Percentiles rank a stretch among this genome's conserved stretches.
phyloP scores from a whole-genome alignment of 2,113 vertebrate genomes.

The Eretmochelys imbricata region DNA sequence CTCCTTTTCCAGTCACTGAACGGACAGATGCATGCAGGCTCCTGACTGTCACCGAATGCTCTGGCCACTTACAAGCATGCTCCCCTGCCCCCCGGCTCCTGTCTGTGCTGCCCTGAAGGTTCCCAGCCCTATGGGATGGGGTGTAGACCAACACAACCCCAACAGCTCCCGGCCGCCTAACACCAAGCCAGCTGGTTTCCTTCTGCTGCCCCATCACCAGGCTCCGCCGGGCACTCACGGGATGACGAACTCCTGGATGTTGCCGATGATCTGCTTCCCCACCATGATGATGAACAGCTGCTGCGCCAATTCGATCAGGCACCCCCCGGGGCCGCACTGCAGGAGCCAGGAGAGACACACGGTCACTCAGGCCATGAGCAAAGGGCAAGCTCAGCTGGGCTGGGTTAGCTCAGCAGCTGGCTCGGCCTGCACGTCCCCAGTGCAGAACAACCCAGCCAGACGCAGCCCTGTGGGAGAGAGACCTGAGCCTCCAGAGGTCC shows the following conservation, averaged over 20 bases:
- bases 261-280: conserved; percentile 85
- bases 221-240: conserved; percentile 69
- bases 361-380: neutral
- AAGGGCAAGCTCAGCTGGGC: neutral
- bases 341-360: neutral
- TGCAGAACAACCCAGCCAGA: neutral
- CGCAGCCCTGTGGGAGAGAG: neutral
- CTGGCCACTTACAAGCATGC: neutral
- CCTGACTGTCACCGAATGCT: neutral
- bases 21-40: neutral
- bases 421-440: neutral
- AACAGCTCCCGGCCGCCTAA: neutral
- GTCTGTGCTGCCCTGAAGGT: neutral
- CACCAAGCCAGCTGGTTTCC: too few species aligned
- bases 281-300: conserved; percentile 88
- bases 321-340: conserved; percentile 82
- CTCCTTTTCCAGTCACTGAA: neutral
- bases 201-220: neutral
- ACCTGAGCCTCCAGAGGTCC: neutral
- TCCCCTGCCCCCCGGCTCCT: neutral
- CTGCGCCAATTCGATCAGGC: conserved; percentile 83
- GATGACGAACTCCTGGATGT: conserved; percentile 82
- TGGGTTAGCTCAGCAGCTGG: neutral
- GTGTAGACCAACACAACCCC: neutral
- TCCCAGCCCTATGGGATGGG: neutral